Base-by-base conservation (phyloP, 1,140 invertebrate genomes). In the Lanistes nyassanus region DNA sequence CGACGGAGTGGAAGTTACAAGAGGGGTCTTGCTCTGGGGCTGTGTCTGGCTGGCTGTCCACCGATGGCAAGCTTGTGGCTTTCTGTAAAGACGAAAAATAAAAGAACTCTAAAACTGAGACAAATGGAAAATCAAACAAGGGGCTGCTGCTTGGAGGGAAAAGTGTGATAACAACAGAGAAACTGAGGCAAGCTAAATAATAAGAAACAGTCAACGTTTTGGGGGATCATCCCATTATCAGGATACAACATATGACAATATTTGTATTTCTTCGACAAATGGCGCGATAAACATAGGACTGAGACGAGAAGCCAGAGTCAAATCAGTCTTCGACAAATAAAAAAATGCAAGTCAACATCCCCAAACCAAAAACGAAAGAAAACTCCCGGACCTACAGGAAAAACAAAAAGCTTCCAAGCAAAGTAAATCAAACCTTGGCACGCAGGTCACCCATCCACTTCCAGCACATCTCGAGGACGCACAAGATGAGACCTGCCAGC, bases 391-490 rank as follows among this genome's bases (percentile, higher is more conserved):
- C 19, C 39, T 21, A 68, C 39, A 39, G 26, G 16, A 19, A 19
- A 39, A 34, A 29, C 66, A 36, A 19, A 19, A 34, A 13, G 39
- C 66, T 68, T 0, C 13, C 42, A 11, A 70, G 9, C n/a, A 23
- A 70, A 37, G n/a, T 47, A 16, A 70, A 21, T 21, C 9, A 16
- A 34, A 51, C 34, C 31, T 34, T 31, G 26, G 37, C 36, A 23
- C 37, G 58, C 26, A 29, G n/a, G 37, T 39, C 29, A 34, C 16
- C 26, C 34, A 76, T 3, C 42, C 58, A 70, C 9, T 67, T 37
- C 75, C 76, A 76, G 39, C 42, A 42, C 3, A 68, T 29, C 65
- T 80, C 79, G n/a, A 80, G 34, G 6, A 70, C 23, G 26, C 74
- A 72, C 16, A 74, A 29, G 3, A 80, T 19, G 11, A 80, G 51